These are phyloP conservation scores for Nasonia longicornis DNA, from an alignment of 1,140 invertebrate genomes.

Conservation along the genomic window DNA sequence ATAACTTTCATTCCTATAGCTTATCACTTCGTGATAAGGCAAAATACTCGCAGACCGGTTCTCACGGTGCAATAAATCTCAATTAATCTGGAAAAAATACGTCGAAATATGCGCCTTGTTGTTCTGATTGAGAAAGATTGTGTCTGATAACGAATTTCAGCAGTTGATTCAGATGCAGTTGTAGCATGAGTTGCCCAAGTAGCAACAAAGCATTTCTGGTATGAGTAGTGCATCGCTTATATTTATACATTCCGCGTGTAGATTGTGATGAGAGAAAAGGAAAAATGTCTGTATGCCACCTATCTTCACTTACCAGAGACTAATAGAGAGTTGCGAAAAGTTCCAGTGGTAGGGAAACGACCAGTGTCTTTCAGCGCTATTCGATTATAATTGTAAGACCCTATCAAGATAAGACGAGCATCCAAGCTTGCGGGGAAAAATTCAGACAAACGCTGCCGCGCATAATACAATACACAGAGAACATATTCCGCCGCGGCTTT, in stretches of 20 bases:
- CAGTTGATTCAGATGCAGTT: too few relatives aligned
- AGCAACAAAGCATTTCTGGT: too few relatives aligned
- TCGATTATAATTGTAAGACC: background rate
- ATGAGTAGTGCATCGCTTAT: too few relatives aligned
- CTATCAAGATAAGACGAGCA: background rate
- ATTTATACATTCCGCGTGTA: too few relatives aligned
- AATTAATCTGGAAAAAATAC: constrained; percentile 21
- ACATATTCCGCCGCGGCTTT: background rate
- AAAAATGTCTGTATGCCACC: too few relatives aligned
- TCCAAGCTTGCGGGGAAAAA: background rate
- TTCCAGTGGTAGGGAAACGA: too few relatives aligned
- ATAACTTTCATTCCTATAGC: constrained; percentile 9
- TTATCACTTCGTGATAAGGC: constrained; percentile 11
- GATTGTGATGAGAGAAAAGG: background rate
- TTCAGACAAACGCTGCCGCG: background rate
- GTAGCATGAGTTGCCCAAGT: too few relatives aligned
- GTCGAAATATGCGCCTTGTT: background rate
- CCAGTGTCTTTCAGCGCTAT: background rate
- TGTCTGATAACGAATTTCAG: too few relatives aligned
- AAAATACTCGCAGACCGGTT: constrained; percentile 2
- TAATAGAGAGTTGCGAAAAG: too few relatives aligned
- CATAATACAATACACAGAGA: background rate
- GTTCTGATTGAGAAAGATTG: background rate
- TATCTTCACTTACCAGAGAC: too few relatives aligned
- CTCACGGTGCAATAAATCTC: constrained; percentile 11